These are phyloP conservation scores for Sphecodes monilicornis DNA, from an alignment of 2,888 invertebrate species.

Conservation along the genomic window DNA sequence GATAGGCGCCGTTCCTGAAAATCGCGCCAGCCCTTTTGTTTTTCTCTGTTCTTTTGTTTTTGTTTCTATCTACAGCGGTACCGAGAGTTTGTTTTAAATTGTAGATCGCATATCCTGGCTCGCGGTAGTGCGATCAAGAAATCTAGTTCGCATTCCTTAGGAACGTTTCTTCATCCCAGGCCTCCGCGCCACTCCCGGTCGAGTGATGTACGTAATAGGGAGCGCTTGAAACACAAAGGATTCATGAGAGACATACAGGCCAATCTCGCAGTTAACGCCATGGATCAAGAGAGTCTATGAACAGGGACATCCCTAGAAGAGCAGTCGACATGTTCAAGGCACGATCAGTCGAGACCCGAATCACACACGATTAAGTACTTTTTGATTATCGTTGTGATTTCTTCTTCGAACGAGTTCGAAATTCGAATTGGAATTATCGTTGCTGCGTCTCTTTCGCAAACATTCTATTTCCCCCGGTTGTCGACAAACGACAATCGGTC, in stretches of 20 bases:
- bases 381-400: background rate
- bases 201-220: conserved; percentile 76
- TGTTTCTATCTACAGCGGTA: conserved; percentile 72
- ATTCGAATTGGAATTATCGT: background rate
- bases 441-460: background rate
- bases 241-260: conserved; percentile 74
- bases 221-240: conserved; percentile 77
- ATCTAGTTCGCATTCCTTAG: conserved; percentile 76
- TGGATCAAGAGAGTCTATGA: conserved; percentile 77
- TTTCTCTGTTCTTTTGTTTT: conserved; percentile 28
- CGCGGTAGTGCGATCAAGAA: conserved; percentile 76
- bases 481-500: conserved; percentile 1
- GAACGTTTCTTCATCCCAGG: conserved; percentile 76
- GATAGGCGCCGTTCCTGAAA: conserved; percentile 72
- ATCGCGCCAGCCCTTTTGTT: conserved; percentile 69
- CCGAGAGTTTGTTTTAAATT: conserved; percentile 72
- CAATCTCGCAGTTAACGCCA: conserved; percentile 77
- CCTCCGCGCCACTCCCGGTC: conserved; percentile 77
- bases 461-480: background rate
- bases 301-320: conserved; percentile 75
- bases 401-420: background rate
- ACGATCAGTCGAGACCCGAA: conserved; percentile 75
- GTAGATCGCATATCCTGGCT: conserved; percentile 73
- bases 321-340: conserved; percentile 76
- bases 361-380: background rate